Base-by-base conservation (phyloP, 2,888 invertebrate species). In the Epinotia nisella region DNA sequence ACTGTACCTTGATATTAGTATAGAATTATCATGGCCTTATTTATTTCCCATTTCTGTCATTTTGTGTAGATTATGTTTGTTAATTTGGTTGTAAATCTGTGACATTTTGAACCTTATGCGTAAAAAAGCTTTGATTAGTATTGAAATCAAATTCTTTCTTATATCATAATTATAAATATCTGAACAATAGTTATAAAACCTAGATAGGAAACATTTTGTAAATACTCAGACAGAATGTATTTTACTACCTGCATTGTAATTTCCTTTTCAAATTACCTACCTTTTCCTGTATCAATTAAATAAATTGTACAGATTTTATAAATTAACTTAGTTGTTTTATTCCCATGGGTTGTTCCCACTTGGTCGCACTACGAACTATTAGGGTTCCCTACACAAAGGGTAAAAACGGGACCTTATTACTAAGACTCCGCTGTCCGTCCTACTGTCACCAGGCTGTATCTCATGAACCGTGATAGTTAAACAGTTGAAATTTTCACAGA, bases 151-250 rank as follows among this genome's bases (percentile, higher is more conserved):
- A 49, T 58, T 70, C n/a, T 39, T 39, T 60, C n/a, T 19, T 53
- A 53, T 67, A 35, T 60, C 15, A 41, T 24, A 51, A 39, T 29
- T 60, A 66, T 21, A 24, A 41, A 45, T 66, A 71, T 60, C 24
- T 62, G 45, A 70, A 62, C 29, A 15, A 53, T 70, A 70, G 56
- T 35, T 65, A 71, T 66, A 66, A 67, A 19, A 70, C 65, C n/a
- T 81, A 79, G 70, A 70, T 80, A 79, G 77, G 74, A 77, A 67
- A 78, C 77, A 80, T 79, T 81, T 82, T 87, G 87, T 88, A 88
- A 87, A 87, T 88, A 88, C 83, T 86, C 84, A 77, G 74, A 84
- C 84, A 78, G 75, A 85, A 82, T 77, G 80, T 85, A 83, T 84
- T 86, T 87, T 84, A 83, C 77, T 82, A 83, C 82, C 80, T 80